Evolutionary conservation across 1,140 invertebrate species (phyloP), one percentile per base, ranked within the genome.

Genomic region (Trichonephila inaurata): DNA sequence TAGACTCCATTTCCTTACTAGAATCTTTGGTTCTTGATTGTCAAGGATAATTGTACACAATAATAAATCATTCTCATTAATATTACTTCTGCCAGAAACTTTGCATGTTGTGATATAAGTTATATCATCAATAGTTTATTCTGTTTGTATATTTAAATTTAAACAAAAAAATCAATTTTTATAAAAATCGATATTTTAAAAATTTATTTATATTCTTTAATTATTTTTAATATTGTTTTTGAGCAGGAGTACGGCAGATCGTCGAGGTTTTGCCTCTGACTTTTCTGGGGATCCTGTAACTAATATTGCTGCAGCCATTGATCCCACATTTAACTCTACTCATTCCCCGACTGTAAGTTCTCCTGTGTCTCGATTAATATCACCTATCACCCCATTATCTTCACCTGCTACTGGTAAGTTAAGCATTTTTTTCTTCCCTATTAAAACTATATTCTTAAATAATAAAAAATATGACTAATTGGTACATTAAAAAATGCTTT

Each of bases 231-330:
- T 40, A 40, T 44, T 12, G 33, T 82, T 62, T 40, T 40, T 40
- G 33, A 40, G 61, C 14, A 93, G 92, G 92, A 24, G 28, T 93
- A 33, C 92, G 19, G 51, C 69, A 1, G 92, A 93, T 61, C 83
- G 90, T 24, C 28, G 91, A 6, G 87, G 60, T 44, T 92, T 72
- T 92, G 91, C 91, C 18, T 92, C 91, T 16, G 64, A 89, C 51
- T 93, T 93, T 93, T 89, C 66, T 44, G 88, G 93, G 0, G 77
- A 86, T 69, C 88, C 94, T 82, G 91, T 92, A 64, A 95, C 95
- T 21, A 97, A 97, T 94, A 97, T 97, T 94, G 96, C 96, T 7
- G 96, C 96, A 95, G 96, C 96, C 40, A 96, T 97, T 69, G 97
- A 97, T 95, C 97, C 97, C 7, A 97, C 97, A 7, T 97, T 97